Evolutionary conservation across 2,888 invertebrate species (phyloP).

Genomic region (Eupithecia vulgata): DNA sequence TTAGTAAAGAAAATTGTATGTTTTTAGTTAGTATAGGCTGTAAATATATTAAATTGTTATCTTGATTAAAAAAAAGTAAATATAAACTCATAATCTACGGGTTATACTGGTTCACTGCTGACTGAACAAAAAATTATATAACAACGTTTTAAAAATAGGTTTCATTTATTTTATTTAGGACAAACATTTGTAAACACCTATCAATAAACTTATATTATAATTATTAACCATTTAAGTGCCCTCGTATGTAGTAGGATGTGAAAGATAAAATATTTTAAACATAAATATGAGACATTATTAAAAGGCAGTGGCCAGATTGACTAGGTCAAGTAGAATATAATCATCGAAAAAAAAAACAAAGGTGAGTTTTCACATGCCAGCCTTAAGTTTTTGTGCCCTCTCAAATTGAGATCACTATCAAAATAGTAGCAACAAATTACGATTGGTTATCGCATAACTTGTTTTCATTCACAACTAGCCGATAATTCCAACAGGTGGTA

Average conservation of each 20-base stretch:
- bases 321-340: not conserved
- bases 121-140: too few species aligned
- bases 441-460: slow-evolving; percentile 30
- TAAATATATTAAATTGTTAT: not conserved
- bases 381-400: slow-evolving; percentile 21
- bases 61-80: not conserved
- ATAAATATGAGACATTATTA: not conserved
- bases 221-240: not conserved
- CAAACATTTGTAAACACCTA: not conserved
- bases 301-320: not conserved
- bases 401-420: slow-evolving; percentile 32
- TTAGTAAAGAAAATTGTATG: too few species aligned
- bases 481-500: slow-evolving; percentile 34
- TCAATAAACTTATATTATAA: not conserved
- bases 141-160: too few species aligned
- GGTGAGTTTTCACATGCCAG: not conserved
- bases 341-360: not conserved
- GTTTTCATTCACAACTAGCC: slow-evolving; percentile 36
- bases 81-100: not conserved
- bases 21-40: too few species aligned
- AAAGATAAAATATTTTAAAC: not conserved
- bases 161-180: not conserved
- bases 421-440: slow-evolving; percentile 32
- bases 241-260: not conserved
- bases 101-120: too few species aligned